Base-by-base conservation (phyloP, 2,113 vertebrate genomes). In the Melanostigma gelatinosum region DNA sequence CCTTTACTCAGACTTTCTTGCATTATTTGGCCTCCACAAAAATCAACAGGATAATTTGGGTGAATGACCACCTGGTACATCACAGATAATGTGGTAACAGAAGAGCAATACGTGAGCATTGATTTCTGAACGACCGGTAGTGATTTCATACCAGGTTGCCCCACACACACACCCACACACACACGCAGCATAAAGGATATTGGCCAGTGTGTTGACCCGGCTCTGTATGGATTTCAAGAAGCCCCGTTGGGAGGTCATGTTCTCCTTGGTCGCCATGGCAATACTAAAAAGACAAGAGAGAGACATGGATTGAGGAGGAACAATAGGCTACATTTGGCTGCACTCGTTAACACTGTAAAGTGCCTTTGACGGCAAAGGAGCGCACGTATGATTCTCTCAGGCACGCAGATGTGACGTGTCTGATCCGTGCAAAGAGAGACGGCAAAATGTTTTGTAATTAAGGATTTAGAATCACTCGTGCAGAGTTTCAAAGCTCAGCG, bases 191-290 rank as follows among this genome's bases (percentile, higher is more conserved):
- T 24, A 42, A 97, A 99, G 98, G 98, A 99, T 99, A 99, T 97
- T 99, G 89, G 98, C 97, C 95, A 99, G 94, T 67, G 97, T 98
- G 94, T 99, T 99, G 95, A 99, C 97, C 90, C 95, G 95, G 95
- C 97, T 97, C 80, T 99, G 98, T 95, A 99, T 98, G 75, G 98
- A 97, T 92, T 99, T 99, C 93, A 99, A 90, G 86, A 98, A 79
- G 75, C 97, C 97, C 86, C 98, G 95, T 85, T 99, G 98, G 4
- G 97, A 99, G 77, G 98, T 98, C 97, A 99, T 97, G 93, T 99
- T 99, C 96, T 99, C 98, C 96, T 99, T 99, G 76, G 98, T 99
- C 82, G 97, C 97, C 98, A 99, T 99, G 88, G 98, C 98, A 90
- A 99, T 99, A 93, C 98, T 99, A 55, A 67, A 85, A 75, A 82